Percentiles rank a stretch among this genome's conserved stretches.
phyloP scores from a whole-genome alignment of 2,797 vertebrate genomes.

The Leucoraja ocellata region DNA sequence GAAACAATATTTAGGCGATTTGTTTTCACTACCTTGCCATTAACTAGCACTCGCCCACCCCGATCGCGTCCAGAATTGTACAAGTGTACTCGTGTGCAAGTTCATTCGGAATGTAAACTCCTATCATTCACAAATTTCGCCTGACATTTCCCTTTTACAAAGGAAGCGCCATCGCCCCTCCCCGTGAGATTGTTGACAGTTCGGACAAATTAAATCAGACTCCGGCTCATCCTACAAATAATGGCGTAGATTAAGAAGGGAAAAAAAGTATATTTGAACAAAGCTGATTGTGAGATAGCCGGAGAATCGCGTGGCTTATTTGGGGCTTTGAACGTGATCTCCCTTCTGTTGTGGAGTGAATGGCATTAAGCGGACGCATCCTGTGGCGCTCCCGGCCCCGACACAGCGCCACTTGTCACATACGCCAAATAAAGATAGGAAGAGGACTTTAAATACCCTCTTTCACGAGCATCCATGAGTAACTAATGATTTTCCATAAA shows the following conservation, averaged over 20 bases:
- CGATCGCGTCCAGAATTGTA: too few relatives aligned
- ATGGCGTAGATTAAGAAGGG: constrained; percentile 32
- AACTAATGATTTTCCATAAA: constrained; percentile 51
- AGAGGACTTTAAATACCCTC: constrained; percentile 41
- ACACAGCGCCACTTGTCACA: constrained; percentile 49
- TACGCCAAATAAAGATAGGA: constrained; percentile 45
- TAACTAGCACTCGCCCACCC: background rate
- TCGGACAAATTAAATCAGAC: background rate
- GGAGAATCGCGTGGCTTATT: constrained; percentile 61
- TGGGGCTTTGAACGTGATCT: constrained; percentile 58
- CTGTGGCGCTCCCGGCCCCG: constrained; percentile 57
- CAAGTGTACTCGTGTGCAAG: background rate
- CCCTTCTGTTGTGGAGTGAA: constrained; percentile 54
- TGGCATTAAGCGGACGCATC: constrained; percentile 58
- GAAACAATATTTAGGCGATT: background rate
- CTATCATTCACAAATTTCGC: background rate
- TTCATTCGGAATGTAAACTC: background rate
- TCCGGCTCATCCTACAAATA: background rate
- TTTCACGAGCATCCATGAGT: constrained; percentile 50
- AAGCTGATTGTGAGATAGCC: constrained; percentile 51
- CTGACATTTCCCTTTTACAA: background rate
- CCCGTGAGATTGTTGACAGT: background rate
- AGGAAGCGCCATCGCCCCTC: background rate
- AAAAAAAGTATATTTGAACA: constrained; percentile 45
- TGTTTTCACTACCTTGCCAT: background rate